Percentiles rank a stretch among this genome's conserved stretches.
These are phyloP conservation scores for Kryptolebias ocellatus DNA, from an alignment of 2,797 vertebrate species.

Conservation along the genomic window DNA sequence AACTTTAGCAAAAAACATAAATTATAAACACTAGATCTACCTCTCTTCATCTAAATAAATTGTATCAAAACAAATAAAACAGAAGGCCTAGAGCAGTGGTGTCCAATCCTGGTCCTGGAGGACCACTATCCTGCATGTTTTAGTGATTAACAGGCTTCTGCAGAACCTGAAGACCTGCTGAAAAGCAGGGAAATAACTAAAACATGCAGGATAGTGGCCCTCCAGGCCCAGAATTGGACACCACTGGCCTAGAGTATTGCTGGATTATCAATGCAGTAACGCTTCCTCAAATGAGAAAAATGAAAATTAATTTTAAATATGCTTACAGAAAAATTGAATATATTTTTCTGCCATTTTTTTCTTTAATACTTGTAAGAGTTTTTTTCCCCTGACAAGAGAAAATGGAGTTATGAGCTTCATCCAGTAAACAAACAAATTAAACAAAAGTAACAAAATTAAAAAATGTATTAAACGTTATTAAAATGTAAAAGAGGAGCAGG, in stretches of 20 bases:
- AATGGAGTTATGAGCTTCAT: conserved; percentile 44
- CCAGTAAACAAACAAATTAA: conserved; percentile 75
- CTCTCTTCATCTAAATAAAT: no score
- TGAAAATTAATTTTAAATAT: conserved; percentile 76
- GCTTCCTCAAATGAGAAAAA: conserved; percentile 67
- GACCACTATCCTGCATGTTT: no score
- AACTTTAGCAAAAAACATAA: no score
- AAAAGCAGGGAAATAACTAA: no score
- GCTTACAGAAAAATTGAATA: conserved; percentile 67
- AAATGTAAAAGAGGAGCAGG: conserved; percentile 51
- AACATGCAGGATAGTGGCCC: no score
- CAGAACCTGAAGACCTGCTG: no score
- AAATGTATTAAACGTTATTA: conserved; percentile 47
- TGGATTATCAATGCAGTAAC: conserved; percentile 77
- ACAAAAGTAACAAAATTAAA: conserved; percentile 59
- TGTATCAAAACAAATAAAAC: no score
- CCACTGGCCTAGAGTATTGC: conserved; percentile 41
- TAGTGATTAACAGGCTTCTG: no score
- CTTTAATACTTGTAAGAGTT: conserved; percentile 51
- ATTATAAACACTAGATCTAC: no score
- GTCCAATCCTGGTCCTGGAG: no score
- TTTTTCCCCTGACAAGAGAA: background rate
- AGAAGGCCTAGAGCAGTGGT: no score
- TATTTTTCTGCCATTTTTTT: conserved; percentile 26
- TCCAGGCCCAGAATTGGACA: conserved; percentile 44